These are phyloP conservation scores for Camponotus fellah DNA, from an alignment of 2,888 invertebrate species.

Conservation along the genomic window DNA sequence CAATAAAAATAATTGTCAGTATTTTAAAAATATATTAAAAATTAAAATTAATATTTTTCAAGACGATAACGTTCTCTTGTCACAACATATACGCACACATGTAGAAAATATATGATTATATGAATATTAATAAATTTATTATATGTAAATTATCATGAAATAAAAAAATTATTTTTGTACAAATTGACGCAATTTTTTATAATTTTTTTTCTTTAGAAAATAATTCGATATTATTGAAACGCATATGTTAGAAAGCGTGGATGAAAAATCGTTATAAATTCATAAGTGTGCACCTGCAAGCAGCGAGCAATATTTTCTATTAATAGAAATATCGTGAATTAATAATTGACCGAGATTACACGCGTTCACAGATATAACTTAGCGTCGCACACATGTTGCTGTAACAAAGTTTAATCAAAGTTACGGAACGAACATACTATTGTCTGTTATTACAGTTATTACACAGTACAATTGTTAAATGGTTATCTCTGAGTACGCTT, in stretches of 20 bases:
- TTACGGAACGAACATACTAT: neutral
- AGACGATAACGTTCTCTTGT: neutral
- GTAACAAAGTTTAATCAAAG: constrained; percentile 10
- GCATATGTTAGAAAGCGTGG: neutral
- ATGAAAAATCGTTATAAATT: neutral
- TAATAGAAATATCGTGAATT: neutral
- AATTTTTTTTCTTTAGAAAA: neutral
- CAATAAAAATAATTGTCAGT: neutral
- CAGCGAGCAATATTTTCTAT: neutral
- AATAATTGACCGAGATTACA: constrained; percentile 3
- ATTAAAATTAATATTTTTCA: neutral
- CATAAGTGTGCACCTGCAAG: neutral
- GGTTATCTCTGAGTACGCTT: constrained; percentile 9
- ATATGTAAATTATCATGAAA: neutral
- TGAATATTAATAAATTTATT: neutral
- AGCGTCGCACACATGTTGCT: neutral
- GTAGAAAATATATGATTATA: neutral
- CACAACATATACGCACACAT: neutral
- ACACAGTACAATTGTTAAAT: constrained; percentile 16
- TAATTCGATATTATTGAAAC: neutral
- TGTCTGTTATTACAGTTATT: constrained; percentile 5
- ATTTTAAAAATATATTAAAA: neutral
- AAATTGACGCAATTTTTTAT: neutral
- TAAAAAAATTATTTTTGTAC: neutral
- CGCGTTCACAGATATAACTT: neutral